These are phyloP conservation scores for Falcunculus frontatus DNA, from an alignment of 2,113 vertebrate genomes.

Conservation along the genomic window DNA sequence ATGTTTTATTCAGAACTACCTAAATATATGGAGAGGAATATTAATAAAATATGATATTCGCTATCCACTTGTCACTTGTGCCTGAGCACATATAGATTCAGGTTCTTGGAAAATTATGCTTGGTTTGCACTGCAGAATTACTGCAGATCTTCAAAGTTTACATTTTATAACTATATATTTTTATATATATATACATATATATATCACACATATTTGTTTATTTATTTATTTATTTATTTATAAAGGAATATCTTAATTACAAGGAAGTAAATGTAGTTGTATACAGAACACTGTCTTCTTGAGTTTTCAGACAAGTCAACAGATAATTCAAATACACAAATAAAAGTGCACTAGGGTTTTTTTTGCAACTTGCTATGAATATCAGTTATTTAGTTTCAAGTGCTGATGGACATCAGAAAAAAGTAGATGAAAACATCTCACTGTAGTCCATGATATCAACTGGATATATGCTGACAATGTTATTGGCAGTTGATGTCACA, in stretches of 20 bases:
- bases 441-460: not conserved
- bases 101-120: not conserved
- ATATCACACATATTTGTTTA: not conserved
- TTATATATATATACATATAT: not conserved
- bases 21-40: not conserved
- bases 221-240: not conserved
- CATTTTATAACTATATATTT: not conserved
- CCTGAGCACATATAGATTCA: not conserved
- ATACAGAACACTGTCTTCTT: not conserved
- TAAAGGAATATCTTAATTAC: not conserved
- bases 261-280: not conserved
- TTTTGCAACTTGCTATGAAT: not conserved
- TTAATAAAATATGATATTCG: not conserved
- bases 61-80: not conserved
- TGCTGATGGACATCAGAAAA: not conserved
- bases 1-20: not conserved
- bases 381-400: not conserved
- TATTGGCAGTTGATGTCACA: not conserved
- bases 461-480: not conserved
- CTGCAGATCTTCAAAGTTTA: not conserved
- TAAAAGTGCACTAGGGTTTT: not conserved
- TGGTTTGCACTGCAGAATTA: not conserved
- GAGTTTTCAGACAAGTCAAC: not conserved
- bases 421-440: not conserved
- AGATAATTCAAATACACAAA: not conserved